A percentile compares a stretch with the other conserved stretches of the same genome.
Evolutionary conservation across 1,140 invertebrate species (phyloP).

Genomic region (Brachionus koreanus): DNA sequence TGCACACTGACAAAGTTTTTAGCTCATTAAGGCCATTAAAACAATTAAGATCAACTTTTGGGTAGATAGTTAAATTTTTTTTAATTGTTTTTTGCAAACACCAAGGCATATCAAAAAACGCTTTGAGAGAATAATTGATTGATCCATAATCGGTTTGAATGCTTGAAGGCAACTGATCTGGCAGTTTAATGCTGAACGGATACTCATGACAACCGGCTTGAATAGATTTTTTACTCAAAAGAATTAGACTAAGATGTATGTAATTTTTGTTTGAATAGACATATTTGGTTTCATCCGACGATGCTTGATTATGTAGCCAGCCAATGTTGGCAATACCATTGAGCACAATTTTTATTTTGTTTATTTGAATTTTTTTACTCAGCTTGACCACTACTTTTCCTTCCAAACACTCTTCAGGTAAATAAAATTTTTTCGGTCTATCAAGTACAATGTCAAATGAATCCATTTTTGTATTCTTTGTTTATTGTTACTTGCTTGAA

Average conservation of each 20-base stretch:
- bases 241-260: background rate
- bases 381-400: background rate
- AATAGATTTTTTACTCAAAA: background rate
- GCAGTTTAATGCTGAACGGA: slow-evolving; percentile 60
- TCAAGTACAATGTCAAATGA: slow-evolving; percentile 11
- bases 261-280: background rate
- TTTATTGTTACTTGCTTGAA: background rate
- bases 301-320: background rate
- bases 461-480: background rate
- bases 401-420: background rate
- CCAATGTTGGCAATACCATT: background rate
- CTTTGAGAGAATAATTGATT: slow-evolving; percentile 58
- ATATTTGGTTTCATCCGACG: background rate
- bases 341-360: background rate
- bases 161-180: slow-evolving; percentile 58
- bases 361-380: background rate
- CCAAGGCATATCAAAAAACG: slow-evolving; percentile 55
- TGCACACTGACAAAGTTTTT: background rate
- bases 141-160: slow-evolving; percentile 59
- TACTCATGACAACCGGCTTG: slow-evolving; percentile 59
- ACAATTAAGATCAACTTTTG: background rate
- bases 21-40: background rate
- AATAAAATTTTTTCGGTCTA: background rate
- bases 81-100: slow-evolving; percentile 42
- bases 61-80: background rate